Evolutionary conservation across 1,140 invertebrate species (phyloP).

Genomic region (Saccostrea cuccullata): DNA sequence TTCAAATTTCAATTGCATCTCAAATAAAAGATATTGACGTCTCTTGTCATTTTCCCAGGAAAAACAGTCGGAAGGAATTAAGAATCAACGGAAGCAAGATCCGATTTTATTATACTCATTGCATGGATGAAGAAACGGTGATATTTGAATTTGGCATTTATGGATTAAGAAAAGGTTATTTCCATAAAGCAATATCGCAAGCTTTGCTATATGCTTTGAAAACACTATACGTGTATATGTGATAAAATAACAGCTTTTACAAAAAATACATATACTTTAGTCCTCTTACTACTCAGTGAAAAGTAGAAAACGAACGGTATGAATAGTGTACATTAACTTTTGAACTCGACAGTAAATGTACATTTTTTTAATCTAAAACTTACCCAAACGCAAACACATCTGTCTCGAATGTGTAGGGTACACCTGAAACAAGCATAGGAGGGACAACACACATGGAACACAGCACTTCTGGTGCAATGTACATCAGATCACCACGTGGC

Average conservation of each 20-base stretch:
- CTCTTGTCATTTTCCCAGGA: background rate
- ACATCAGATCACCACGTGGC: conserved; percentile 75
- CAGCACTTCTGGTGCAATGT: conserved; percentile 78
- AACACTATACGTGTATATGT: no score
- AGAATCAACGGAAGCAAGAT: background rate
- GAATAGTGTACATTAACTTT: no score
- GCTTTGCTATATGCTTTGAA: no score
- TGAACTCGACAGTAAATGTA: no score
- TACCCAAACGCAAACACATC: conserved; percentile 80
- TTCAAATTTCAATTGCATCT: background rate
- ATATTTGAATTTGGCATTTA: background rate
- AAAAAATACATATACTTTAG: no score
- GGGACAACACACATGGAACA: conserved; percentile 72
- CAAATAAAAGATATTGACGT: background rate
- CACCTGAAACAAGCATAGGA: conserved; percentile 63
- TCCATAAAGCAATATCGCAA: background rate
- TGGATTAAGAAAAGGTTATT: background rate
- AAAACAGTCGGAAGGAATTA: background rate
- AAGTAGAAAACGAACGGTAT: no score
- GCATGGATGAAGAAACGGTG: background rate
- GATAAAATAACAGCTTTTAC: no score
- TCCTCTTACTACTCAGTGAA: no score
- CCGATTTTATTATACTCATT: background rate
- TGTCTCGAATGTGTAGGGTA: conserved; percentile 68
- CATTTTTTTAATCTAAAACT: conserved; percentile 25